These are phyloP conservation scores for Oreochromis aureus DNA, from an alignment of 2,113 vertebrate species.

Conservation along the genomic window DNA sequence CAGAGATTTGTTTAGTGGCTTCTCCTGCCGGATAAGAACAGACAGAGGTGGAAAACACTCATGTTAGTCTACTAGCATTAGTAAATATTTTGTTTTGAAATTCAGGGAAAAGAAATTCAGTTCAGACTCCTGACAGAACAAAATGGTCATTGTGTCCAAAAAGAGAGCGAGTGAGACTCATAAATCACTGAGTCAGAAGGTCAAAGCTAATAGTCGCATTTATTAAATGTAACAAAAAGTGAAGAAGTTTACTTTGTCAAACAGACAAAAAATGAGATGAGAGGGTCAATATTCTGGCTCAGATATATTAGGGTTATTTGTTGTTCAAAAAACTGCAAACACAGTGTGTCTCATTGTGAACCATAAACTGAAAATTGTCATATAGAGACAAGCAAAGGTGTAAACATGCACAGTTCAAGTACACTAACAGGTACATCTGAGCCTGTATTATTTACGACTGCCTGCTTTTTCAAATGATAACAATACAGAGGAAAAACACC, in stretches of 20 bases:
- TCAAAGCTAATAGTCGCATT: not conserved
- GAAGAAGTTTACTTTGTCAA: not conserved
- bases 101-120: not conserved
- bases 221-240: not conserved
- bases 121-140: not conserved
- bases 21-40: constrained; percentile 78
- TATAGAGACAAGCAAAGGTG: not conserved
- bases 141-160: not conserved
- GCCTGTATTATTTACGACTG: not conserved
- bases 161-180: not conserved
- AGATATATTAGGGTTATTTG: not conserved
- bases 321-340: not conserved
- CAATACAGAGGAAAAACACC: not conserved
- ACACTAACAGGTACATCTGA: not conserved
- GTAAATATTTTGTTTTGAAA: not conserved
- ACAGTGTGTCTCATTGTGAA: not conserved
- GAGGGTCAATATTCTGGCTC: not conserved
- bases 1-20: constrained; percentile 94
- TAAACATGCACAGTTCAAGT: not conserved
- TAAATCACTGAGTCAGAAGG: not conserved
- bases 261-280: not conserved
- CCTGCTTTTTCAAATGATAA: not conserved
- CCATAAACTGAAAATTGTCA: not conserved
- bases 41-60: not conserved
- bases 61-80: not conserved